Percentiles rank a stretch among this genome's conserved stretches.
phyloP scores from a whole-genome alignment of 2,888 invertebrate genomes.

The Caenorhabditis afra region DNA sequence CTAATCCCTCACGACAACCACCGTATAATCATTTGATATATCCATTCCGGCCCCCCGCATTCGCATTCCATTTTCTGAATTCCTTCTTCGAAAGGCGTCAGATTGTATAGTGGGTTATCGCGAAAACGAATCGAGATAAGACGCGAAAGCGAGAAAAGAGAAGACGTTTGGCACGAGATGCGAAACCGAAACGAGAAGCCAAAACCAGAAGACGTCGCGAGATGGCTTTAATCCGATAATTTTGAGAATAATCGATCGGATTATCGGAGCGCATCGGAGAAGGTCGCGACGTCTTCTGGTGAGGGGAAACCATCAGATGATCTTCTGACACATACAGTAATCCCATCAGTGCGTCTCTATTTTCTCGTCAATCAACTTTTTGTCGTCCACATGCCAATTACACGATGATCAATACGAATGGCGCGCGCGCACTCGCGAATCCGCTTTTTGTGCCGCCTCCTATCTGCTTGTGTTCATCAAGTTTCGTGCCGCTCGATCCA shows the following conservation, averaged over 20 bases:
- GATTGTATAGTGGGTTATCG: constrained; percentile 43
- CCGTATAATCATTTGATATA: constrained; percentile 50
- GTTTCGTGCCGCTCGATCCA: not conserved
- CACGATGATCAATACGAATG: constrained; percentile 2
- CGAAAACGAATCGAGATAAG: constrained; percentile 28
- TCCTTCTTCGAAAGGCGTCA: constrained; percentile 36
- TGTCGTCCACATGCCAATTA: constrained; percentile 5
- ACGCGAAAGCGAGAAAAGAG: constrained; percentile 15
- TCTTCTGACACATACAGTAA: not conserved
- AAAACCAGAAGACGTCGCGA: not conserved
- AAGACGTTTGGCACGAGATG: constrained; percentile 20
- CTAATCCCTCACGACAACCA: constrained; percentile 33
- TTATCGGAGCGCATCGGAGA: not conserved
- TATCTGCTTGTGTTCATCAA: constrained; percentile 6
- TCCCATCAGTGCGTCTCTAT: not conserved
- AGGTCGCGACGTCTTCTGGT: not conserved
- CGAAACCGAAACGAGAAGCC: not conserved
- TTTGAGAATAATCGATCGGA: constrained; percentile 8
- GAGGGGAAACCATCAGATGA: not conserved
- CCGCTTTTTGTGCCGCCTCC: not conserved
- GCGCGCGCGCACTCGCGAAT: not conserved
- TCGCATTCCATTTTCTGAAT: not conserved
- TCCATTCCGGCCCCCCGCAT: not conserved
- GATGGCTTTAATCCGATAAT: constrained; percentile 38
- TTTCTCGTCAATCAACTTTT: constrained; percentile 3